Evolutionary conservation across 2,888 invertebrate species (phyloP), one percentile per base, ranked within the genome.

Genomic region (Agrotis clavis): DNA sequence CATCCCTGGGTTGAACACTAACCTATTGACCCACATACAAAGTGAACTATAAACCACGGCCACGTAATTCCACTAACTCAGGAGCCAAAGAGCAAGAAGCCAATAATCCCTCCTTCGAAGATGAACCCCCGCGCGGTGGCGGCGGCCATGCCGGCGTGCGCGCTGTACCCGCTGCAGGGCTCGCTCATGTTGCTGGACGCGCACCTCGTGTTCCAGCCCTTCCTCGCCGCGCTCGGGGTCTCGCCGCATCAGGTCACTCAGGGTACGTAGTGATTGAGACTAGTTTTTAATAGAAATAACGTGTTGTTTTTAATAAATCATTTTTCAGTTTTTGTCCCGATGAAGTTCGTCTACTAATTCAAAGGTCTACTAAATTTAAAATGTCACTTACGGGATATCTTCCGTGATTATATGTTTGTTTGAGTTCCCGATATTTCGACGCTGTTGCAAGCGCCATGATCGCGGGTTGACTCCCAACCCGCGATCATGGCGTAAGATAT

Each of bases 201-300:
- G 4, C 99, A 99, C 95, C 97, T 99, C 63, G 99, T 99, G 87
- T 99, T 99, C 94, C 99, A 99, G 92, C 99, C 99, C 0, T 97
- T 99, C 86, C 96, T 99, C 19, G 97, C 98, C 0, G 98, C 98
- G 74, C 96, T 99, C 48, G 99, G 99, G 1, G 98, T 99, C 0
- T 99, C 98, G 13, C 99, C 98, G 2, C 98, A 98, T 88, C 98
- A 99, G 94, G 97, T 99, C 90, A 95, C 95, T 0, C 94, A 94
- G 82, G 94, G 95, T 94, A 71, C 21, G 75, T 75, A 0, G 1
- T 7, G 1, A 1, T 13, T 54, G 9, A 0, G 21, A 21, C 16
- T 30, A 0, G 41, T 41, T 41, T 41, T 41, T 9, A 41, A 41
- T 41, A 9, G 9, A 11, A 41, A 35, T 35, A 35, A 7, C 7